Conservation (phyloP, 2,888 invertebrate species). For the Eutolmus rufibarbis region DNA sequence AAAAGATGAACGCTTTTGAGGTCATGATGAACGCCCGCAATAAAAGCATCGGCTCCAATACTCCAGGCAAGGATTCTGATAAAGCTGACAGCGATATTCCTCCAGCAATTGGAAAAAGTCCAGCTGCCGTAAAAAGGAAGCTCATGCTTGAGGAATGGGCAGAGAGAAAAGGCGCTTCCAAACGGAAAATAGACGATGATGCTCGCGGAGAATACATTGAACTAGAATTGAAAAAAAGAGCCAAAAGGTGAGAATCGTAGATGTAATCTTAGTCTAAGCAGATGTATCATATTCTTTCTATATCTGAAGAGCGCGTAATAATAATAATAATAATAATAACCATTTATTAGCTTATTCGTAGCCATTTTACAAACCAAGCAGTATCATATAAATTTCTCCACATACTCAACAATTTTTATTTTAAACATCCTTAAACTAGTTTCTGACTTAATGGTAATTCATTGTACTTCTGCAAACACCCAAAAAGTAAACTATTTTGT, state of each 20-base stretch:
- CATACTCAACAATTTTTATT: no score
- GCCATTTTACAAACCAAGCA: no score
- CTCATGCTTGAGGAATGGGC: conserved; percentile 70
- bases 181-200: conserved; percentile 67
- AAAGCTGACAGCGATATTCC: conserved; percentile 51
- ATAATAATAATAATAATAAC: no score
- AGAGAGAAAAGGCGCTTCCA: conserved; percentile 69
- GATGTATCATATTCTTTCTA: no score
- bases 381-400: no score
- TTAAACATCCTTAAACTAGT: no score
- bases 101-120: conserved; percentile 50
- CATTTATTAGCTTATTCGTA: no score
- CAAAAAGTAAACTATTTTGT: no score
- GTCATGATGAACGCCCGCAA: conserved; percentile 73
- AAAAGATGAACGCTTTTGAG: conserved; percentile 68
- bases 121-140: conserved; percentile 64
- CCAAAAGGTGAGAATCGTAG: conserved; percentile 61
- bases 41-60: conserved; percentile 70
- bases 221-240: conserved; percentile 68
- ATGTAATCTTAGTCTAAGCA: background rate
- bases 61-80: conserved; percentile 67
- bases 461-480: no score
- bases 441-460: no score
- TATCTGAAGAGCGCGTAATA: no score
- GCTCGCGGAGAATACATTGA: conserved; percentile 68